phyloP scores from a whole-genome alignment of 2,797 vertebrate genomes.

The Eidolon dupreanum region DNA sequence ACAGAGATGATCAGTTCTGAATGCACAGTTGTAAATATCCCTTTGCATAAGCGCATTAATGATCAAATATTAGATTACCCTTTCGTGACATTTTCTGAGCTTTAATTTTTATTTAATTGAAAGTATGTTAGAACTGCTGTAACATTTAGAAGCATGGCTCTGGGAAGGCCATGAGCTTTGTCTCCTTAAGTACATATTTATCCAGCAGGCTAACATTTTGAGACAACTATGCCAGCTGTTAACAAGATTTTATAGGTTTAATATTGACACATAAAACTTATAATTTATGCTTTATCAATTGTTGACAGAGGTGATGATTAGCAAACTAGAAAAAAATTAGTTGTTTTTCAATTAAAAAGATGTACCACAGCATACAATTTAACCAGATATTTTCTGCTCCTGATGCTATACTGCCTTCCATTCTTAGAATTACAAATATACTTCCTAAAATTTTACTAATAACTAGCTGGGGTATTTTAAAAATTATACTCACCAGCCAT shows the following conservation, averaged over 20 bases:
- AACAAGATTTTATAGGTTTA: conserved; percentile 64
- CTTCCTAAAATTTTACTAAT: background rate
- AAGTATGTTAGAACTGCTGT: conserved; percentile 82
- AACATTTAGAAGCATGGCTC: conserved; percentile 85
- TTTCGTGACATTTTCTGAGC: conserved; percentile 88
- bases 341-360: conserved; percentile 54
- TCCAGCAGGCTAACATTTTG: conserved; percentile 79
- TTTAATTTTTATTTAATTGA: conserved; percentile 90
- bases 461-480: background rate
- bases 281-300: conserved; percentile 43
- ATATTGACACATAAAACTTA: conserved; percentile 46
- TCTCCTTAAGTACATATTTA: conserved; percentile 85
- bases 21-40: conserved; percentile 82
- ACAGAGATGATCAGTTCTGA: conserved; percentile 63
- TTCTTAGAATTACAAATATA: background rate
- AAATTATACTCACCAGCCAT: background rate
- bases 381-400: background rate
- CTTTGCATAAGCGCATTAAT: conserved; percentile 83
- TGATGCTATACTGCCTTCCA: background rate
- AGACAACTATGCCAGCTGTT: conserved; percentile 61
- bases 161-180: conserved; percentile 78
- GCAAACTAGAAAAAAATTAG: background rate
- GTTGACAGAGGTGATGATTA: conserved; percentile 14
- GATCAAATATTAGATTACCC: conserved; percentile 88
- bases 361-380: conserved; percentile 7